Base-by-base conservation (phyloP, 2,113 vertebrate species). In the Ranitomeya variabilis region DNA sequence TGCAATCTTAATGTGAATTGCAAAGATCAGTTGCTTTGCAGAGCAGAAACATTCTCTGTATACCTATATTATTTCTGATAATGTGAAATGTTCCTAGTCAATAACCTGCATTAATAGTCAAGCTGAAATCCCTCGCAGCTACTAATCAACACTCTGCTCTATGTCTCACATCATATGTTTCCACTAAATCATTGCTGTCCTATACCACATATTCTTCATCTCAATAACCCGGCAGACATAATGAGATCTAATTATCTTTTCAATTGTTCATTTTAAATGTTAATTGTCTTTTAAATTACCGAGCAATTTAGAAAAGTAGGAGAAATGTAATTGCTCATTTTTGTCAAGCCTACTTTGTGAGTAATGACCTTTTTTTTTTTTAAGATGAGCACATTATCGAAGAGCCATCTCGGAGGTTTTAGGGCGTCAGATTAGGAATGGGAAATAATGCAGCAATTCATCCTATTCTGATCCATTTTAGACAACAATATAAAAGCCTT, bases 241-340 rank as follows among this genome's bases (percentile, higher is more conserved):
- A 92, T 91, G 90, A 93, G 92, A 91, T 91, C 90, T 77, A 91
- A 93, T 92, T 93, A 89, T 90, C 87, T 92, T 92, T 92, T 91
- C 87, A 92, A 89, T 91, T 93, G 89, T 91, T 94, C 85, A 84
- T 92, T 92, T 92, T 85, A 91, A 92, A 91, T 88, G 87, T 59
- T 90, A 92, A 92, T 90, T 91, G 80, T 88, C 60, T 92, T 91
- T 93, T 79, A 91, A 93, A 92, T 91, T 92, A 90, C 90, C 83
- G 19, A 90, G 81, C 83, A 92, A 91, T 92, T 92, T 93, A 90
- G 91, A 91, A 91, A 93, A 93, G 90, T 90, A 89, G 51, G 88
- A 66, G 0, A 52, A 89, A 91, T 89, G 81, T 90, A 92, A 92
- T 92, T 93, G 52, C 78, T 45, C 90, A 83, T 80, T 92, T 93